Evolutionary conservation across 2,797 vertebrate species (phyloP).

Genomic region (Lagorchestes hirsutus): DNA sequence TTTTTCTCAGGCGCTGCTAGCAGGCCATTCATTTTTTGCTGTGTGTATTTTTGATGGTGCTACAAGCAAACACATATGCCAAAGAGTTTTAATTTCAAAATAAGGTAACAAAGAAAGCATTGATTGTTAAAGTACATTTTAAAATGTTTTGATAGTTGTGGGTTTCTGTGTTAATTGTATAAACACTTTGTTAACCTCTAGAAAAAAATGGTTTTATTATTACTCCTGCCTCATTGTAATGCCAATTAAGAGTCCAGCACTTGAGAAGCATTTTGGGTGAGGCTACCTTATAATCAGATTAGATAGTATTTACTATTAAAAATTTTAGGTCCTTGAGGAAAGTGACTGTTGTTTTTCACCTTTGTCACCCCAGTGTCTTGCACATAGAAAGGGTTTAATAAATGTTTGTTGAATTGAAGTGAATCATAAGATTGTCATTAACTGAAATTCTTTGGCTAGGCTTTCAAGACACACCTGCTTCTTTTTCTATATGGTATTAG

Average conservation of each 20-base stretch:
- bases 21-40: neutral
- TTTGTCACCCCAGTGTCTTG: neutral
- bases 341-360: neutral
- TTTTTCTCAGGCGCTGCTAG: neutral
- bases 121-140: slow-evolving; percentile 9
- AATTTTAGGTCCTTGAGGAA: neutral
- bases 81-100: slow-evolving; percentile 34
- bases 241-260: neutral
- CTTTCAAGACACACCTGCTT: slow-evolving; percentile 11
- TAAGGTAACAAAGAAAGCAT: slow-evolving; percentile 42
- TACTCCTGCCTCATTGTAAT: slow-evolving; percentile 25
- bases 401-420: neutral
- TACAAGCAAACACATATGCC: neutral
- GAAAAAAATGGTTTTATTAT: neutral
- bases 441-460: slow-evolving; percentile 11
- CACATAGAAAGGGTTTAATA: neutral
- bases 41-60: slow-evolving; percentile 42
- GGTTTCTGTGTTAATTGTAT: slow-evolving; percentile 24
- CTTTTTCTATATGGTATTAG: slow-evolving; percentile 5
- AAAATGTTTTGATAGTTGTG: slow-evolving; percentile 34
- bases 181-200: neutral
- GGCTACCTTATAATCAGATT: neutral
- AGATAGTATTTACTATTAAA: neutral
- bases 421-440: slow-evolving; percentile 2
- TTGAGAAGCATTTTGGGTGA: slow-evolving; percentile 17